These are phyloP conservation scores for Aleadryas rufinucha DNA, from an alignment of 2,113 vertebrate species.

Conservation along the genomic window DNA sequence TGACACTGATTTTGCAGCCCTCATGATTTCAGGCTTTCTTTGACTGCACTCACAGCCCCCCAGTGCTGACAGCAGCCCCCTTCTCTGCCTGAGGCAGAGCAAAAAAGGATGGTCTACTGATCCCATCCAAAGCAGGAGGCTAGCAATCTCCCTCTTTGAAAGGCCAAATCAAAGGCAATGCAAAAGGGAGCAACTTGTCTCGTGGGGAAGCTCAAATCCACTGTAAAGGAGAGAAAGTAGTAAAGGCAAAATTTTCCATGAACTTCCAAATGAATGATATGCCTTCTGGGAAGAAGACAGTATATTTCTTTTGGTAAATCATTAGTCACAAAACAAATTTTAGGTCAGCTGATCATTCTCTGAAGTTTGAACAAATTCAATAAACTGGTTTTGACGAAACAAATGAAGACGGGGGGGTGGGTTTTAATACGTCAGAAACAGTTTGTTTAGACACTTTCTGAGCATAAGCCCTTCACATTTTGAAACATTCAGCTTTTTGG, in stretches of 20 bases:
- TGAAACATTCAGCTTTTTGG: neutral
- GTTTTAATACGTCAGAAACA: neutral
- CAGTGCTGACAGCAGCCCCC: neutral
- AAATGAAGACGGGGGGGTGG: neutral
- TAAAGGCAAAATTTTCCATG: neutral
- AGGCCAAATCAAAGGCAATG: neutral
- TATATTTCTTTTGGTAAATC: neutral
- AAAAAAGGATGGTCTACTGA: neutral
- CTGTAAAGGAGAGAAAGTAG: neutral
- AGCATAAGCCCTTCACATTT: neutral
- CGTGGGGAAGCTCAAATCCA: neutral
- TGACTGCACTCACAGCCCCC: rapidly evolving
- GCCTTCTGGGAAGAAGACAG: neutral
- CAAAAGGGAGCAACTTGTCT: neutral
- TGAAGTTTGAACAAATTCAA: neutral
- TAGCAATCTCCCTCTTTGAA: neutral
- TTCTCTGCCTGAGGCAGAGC: neutral
- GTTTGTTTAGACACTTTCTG: neutral
- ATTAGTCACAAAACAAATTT: neutral
- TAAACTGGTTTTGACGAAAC: neutral
- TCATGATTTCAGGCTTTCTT: neutral
- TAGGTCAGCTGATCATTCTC: neutral
- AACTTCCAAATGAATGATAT: neutral
- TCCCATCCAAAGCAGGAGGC: neutral
- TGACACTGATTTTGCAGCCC: neutral